phyloP scores from a whole-genome alignment of 2,888 invertebrate species.

The Catotricha subobsoleta region DNA sequence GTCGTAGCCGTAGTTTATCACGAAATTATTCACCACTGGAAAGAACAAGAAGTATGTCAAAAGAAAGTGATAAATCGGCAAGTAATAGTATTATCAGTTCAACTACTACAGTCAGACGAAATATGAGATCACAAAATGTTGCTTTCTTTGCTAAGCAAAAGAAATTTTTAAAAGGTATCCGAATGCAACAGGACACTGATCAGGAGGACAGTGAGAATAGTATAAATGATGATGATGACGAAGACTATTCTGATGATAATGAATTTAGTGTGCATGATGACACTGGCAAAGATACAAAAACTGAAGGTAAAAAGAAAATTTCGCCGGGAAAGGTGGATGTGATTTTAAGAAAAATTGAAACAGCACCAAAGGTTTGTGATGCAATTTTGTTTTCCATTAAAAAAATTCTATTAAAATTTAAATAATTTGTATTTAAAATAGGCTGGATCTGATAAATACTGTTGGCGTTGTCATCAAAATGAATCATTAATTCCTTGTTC shows the following conservation, averaged over 20 bases:
- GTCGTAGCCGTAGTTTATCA: not conserved
- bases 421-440: conserved; percentile 15
- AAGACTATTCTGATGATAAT: not conserved
- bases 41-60: not conserved
- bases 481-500: conserved; percentile 45
- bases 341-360: conserved; percentile 7
- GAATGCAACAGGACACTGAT: conserved; percentile 19
- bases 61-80: conserved; percentile 1
- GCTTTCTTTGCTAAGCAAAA: conserved; percentile 44
- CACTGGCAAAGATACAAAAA: too few species aligned
- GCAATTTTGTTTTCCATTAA: not conserved
- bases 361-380: conserved; percentile 11
- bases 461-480: conserved; percentile 77
- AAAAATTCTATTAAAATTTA: too few species aligned
- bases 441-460: conserved; percentile 53
- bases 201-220: conserved; percentile 14
- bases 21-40: not conserved
- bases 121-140: conserved; percentile 42
- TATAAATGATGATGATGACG: conserved; percentile 21
- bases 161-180: conserved; percentile 38
- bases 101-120: not conserved
- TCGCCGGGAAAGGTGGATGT: conserved; percentile 11
- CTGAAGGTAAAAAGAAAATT: too few species aligned
- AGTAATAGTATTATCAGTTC: not conserved
- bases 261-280: too few species aligned